A percentile compares a stretch with the other conserved stretches of the same genome.
phyloP scores from a whole-genome alignment of 2,797 vertebrate genomes.

The Tokudaia muenninki region DNA sequence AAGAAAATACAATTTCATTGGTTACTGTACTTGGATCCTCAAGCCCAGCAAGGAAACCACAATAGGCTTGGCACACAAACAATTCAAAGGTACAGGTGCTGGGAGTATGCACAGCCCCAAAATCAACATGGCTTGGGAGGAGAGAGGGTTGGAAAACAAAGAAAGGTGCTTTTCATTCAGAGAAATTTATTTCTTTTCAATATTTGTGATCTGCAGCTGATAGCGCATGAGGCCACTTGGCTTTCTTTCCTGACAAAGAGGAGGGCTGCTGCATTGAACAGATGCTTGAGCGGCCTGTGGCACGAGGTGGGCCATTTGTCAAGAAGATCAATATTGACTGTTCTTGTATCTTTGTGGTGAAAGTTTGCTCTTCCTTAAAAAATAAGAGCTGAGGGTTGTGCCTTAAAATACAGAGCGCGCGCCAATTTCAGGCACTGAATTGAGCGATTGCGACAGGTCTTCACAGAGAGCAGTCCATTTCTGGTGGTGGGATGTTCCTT shows the following conservation, averaged over 20 bases:
- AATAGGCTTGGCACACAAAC: slow-evolving; percentile 87
- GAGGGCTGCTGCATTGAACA: slow-evolving; percentile 86
- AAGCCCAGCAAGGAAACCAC: slow-evolving; percentile 83
- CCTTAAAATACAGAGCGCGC: slow-evolving; percentile 80
- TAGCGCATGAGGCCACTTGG: slow-evolving; percentile 86
- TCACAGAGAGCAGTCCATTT: not conserved
- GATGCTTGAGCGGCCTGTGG: slow-evolving; percentile 86
- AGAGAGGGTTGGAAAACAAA: slow-evolving; percentile 81
- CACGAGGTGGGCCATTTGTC: slow-evolving; percentile 87
- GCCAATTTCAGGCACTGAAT: slow-evolving; percentile 78
- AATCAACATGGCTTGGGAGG: slow-evolving; percentile 87
- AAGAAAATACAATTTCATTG: slow-evolving; percentile 79
- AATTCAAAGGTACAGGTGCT: slow-evolving; percentile 90
- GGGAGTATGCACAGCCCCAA: slow-evolving; percentile 83
- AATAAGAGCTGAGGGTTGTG: slow-evolving; percentile 75
- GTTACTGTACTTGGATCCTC: slow-evolving; percentile 82
- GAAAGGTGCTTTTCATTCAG: slow-evolving; percentile 88
- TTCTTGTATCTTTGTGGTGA: slow-evolving; percentile 89
- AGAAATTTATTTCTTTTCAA: slow-evolving; percentile 93
- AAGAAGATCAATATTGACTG: slow-evolving; percentile 92
- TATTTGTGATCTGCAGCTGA: slow-evolving; percentile 92
- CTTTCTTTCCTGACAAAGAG: slow-evolving; percentile 87
- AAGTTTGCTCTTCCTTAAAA: slow-evolving; percentile 85
- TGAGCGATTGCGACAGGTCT: slow-evolving; percentile 73
- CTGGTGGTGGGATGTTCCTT: not conserved